These are phyloP conservation scores for Emys orbicularis DNA, from an alignment of 2,797 vertebrate species.

Conservation along the genomic window DNA sequence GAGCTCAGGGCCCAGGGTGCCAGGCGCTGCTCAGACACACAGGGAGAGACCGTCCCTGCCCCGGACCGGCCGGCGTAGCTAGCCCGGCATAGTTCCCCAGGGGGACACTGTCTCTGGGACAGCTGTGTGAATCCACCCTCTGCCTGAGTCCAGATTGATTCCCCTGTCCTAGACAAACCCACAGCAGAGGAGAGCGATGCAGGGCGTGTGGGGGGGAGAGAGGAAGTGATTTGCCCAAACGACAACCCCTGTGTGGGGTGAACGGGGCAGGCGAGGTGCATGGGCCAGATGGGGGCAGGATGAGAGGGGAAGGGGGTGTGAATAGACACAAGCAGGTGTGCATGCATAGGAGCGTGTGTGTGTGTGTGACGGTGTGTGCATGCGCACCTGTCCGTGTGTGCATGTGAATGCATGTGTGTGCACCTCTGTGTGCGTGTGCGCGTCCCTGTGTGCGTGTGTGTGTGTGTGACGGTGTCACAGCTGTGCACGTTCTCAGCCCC, in stretches of 20 bases:
- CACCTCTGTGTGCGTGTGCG: rapidly evolving
- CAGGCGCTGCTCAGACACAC: too few relatives aligned
- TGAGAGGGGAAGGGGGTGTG: background rate
- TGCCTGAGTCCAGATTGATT: background rate
- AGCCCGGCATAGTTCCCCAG: too few relatives aligned
- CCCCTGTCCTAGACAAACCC: background rate
- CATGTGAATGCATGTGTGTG: rapidly evolving
- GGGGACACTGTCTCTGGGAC: too few relatives aligned
- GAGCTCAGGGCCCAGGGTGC: background rate
- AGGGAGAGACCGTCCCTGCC: background rate
- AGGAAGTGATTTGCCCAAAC: too few relatives aligned
- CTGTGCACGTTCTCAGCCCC: background rate
- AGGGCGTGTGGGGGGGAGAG: too few relatives aligned
- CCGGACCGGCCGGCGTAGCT: too few relatives aligned
- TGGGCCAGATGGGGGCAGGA: background rate
- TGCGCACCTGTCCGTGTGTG: rapidly evolving
- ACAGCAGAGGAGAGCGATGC: too few relatives aligned
- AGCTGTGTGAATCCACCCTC: background rate
- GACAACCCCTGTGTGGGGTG: background rate
- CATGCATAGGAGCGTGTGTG: rapidly evolving
- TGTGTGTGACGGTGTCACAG: background rate
- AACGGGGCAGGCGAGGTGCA: background rate
- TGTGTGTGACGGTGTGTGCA: background rate
- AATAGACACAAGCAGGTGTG: rapidly evolving
- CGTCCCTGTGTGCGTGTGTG: rapidly evolving